Conservation (phyloP, 2,888 invertebrate species). For the Spilosoma lubricipeda region DNA sequence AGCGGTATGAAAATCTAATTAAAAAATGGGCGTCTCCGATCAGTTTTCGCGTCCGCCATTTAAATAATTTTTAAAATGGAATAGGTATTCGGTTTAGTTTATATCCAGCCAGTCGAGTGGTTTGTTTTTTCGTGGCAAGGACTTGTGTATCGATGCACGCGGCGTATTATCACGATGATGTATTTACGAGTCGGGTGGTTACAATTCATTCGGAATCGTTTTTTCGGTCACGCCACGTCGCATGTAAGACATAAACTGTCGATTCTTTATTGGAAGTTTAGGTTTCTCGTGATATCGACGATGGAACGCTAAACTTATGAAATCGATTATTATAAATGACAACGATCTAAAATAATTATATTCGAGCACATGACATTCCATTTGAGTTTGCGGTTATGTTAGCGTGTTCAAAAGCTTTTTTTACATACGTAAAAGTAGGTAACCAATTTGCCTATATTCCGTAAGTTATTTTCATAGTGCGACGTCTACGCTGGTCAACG, state of each 20-base stretch:
- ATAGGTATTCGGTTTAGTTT: constrained; percentile 51
- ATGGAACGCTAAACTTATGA: constrained; percentile 68
- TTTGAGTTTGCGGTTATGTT: constrained; percentile 48
- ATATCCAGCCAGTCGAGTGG: constrained; percentile 37
- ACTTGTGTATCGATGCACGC: constrained; percentile 67
- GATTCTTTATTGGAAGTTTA: constrained; percentile 79
- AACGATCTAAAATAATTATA: constrained; percentile 65
- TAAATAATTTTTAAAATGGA: constrained; percentile 66
- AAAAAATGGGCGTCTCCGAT: constrained; percentile 78
- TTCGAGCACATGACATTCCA: constrained; percentile 65
- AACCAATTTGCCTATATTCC: constrained; percentile 62
- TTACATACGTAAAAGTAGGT: constrained; percentile 45
- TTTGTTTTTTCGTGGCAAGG: constrained; percentile 59
- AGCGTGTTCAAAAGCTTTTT: constrained; percentile 47
- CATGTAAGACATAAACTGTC: constrained; percentile 79
- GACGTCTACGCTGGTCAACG: constrained; percentile 79
- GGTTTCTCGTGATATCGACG: constrained; percentile 69
- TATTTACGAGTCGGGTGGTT: constrained; percentile 76
- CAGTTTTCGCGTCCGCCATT: constrained; percentile 74
- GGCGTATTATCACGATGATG: constrained; percentile 79
- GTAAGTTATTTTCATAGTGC: constrained; percentile 54
- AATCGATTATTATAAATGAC: constrained; percentile 68
- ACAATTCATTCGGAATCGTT: constrained; percentile 80
- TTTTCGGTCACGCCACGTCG: constrained; percentile 85
- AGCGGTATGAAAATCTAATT: constrained; percentile 84